These are phyloP conservation scores for Drosophila niveifrons DNA, from an alignment of 2,888 invertebrate genomes.

Conservation along the genomic window DNA sequence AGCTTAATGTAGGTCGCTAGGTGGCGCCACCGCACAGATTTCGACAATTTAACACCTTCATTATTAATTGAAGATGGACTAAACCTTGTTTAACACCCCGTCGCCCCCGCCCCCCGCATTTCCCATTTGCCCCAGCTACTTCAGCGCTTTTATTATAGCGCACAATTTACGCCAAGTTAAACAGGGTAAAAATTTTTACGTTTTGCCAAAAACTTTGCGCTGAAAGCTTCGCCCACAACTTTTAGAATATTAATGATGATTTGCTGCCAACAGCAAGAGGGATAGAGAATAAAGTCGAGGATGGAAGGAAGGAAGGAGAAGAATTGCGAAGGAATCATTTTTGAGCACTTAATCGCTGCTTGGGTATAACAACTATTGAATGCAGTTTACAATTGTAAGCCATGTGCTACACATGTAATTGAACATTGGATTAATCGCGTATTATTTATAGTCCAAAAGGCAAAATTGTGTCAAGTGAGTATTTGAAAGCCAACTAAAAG, in stretches of 20 bases:
- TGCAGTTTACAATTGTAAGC: not conserved
- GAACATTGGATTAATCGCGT: not conserved
- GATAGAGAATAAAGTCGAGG: not conserved
- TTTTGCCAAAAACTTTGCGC: constrained; percentile 60
- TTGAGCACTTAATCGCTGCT: not conserved
- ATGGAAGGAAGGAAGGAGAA: not conserved
- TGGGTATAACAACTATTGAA: constrained; percentile 21
- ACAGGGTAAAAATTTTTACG: constrained; percentile 55
- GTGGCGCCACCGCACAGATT: constrained; percentile 73
- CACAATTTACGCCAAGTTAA: constrained; percentile 65
- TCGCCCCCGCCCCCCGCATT: not conserved
- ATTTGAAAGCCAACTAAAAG: not conserved
- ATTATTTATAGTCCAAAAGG: not conserved
- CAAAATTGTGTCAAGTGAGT: not conserved
- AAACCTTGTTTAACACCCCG: constrained; percentile 35
- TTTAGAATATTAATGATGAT: constrained; percentile 79
- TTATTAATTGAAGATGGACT: constrained; percentile 82
- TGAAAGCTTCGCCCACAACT: constrained; percentile 74
- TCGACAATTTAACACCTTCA: constrained; percentile 81
- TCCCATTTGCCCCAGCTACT: constrained; percentile 18
- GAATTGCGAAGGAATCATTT: constrained; percentile 17
- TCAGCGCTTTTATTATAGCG: constrained; percentile 60
- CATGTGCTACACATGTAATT: not conserved
- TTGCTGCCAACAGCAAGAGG: constrained; percentile 43
- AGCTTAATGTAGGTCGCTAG: constrained; percentile 63